Conservation (phyloP, 2,113 vertebrate genomes). For the Grantiella picta region DNA sequence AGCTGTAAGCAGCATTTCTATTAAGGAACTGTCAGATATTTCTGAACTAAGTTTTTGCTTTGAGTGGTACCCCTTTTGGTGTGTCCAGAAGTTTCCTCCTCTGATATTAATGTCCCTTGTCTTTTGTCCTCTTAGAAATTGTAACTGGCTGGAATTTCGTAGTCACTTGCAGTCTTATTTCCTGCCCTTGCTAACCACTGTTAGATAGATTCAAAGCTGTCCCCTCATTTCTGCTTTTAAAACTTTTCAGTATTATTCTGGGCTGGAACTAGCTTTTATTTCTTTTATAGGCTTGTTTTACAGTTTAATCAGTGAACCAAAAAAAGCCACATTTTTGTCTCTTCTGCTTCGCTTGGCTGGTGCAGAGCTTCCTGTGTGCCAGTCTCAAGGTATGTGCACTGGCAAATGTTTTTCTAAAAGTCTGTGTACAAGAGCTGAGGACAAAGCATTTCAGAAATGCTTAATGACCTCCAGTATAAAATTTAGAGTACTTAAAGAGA, state of each 20-base stretch:
- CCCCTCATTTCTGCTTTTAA: not conserved
- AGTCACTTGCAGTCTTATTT: not conserved
- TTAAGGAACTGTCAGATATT: not conserved
- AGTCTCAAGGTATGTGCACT: not conserved
- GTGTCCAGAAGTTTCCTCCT: not conserved
- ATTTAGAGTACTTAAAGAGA: not conserved
- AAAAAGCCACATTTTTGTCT: not conserved
- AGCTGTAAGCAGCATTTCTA: not conserved
- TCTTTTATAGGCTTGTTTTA: not conserved
- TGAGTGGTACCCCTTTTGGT: not conserved
- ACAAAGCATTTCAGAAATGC: not conserved
- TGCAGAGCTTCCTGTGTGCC: not conserved
- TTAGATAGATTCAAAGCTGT: not conserved
- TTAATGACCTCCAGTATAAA: not conserved
- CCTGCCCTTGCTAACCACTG: not conserved
- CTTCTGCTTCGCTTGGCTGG: not conserved
- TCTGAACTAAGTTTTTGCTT: not conserved
- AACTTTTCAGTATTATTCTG: not conserved
- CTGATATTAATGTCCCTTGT: not conserved
- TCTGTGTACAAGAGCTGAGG: not conserved
- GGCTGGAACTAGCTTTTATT: not conserved
- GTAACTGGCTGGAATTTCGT: not conserved
- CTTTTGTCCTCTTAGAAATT: not conserved
- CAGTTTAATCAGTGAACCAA: slow-evolving; percentile 7
- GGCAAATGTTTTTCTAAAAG: not conserved